phyloP scores from a whole-genome alignment of 2,797 vertebrate genomes.

The Streptopelia turtur region DNA sequence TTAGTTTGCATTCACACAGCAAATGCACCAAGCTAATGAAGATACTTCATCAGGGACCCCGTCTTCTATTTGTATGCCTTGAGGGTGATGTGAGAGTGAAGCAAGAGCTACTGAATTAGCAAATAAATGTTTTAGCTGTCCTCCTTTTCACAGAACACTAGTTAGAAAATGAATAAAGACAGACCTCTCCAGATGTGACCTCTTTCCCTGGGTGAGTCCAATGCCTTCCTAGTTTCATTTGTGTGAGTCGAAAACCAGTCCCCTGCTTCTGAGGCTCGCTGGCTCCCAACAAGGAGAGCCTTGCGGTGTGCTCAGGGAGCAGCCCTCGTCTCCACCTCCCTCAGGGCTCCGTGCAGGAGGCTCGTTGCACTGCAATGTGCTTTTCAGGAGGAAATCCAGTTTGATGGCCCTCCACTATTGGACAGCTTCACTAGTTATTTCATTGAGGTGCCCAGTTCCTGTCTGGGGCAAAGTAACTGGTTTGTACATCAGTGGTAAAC shows the following conservation, averaged over 20 bases:
- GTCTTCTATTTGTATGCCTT: neutral
- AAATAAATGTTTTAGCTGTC: neutral
- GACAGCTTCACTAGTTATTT: neutral
- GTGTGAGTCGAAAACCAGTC: neutral
- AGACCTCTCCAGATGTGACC: neutral
- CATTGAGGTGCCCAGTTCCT: neutral
- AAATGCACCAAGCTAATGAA: neutral
- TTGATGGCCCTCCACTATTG: neutral
- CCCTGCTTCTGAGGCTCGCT: neutral
- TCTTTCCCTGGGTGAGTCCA: neutral
- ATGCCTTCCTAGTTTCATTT: neutral
- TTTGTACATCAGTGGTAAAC: neutral
- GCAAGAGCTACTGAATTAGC: neutral
- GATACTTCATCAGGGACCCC: neutral
- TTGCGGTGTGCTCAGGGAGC: neutral
- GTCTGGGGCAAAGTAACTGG: neutral
- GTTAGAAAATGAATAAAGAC: neutral
- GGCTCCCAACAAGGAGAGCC: neutral
- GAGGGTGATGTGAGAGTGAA: neutral
- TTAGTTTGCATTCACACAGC: neutral
- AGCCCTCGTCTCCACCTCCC: accelerated
- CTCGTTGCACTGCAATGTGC: neutral
- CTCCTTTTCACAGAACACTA: neutral
- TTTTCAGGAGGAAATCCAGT: neutral
- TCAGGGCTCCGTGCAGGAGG: neutral